Conservation (phyloP, 2,113 vertebrate species). For the Patagioenas fasciata region DNA sequence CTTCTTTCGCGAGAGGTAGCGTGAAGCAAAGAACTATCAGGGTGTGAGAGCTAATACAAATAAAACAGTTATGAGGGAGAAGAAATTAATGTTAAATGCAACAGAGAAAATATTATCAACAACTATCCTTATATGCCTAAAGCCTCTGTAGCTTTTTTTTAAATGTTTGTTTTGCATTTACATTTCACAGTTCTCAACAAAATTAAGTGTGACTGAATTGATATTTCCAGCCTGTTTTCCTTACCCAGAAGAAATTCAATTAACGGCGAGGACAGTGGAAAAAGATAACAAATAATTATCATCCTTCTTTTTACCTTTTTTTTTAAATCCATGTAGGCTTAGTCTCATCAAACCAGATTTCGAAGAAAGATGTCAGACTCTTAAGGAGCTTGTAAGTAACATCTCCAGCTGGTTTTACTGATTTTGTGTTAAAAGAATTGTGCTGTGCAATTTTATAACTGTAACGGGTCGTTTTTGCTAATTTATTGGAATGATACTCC, state of each 20-base stretch:
- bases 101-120: background rate
- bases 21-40: background rate
- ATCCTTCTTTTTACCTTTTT: background rate
- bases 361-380: background rate
- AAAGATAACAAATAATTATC: background rate
- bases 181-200: conserved; percentile 8
- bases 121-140: background rate
- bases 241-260: conserved; percentile 27
- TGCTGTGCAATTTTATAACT: conserved; percentile 54
- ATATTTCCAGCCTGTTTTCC: background rate
- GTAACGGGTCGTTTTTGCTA: conserved; percentile 16
- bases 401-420: conserved; percentile 43
- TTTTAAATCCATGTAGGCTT: background rate
- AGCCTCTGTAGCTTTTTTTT: background rate
- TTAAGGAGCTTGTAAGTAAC: conserved; percentile 57
- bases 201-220: conserved; percentile 2
- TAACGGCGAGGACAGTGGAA: background rate
- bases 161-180: background rate
- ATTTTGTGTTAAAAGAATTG: conserved; percentile 48
- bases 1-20: background rate
- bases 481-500: conserved; percentile 49
- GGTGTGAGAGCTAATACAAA: background rate
- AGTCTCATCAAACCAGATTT: background rate
- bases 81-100: background rate
- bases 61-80: background rate